Evolutionary conservation across 23 tunicate genomes (phyloP).

Genomic region (Trididemnum miniatum): DNA sequence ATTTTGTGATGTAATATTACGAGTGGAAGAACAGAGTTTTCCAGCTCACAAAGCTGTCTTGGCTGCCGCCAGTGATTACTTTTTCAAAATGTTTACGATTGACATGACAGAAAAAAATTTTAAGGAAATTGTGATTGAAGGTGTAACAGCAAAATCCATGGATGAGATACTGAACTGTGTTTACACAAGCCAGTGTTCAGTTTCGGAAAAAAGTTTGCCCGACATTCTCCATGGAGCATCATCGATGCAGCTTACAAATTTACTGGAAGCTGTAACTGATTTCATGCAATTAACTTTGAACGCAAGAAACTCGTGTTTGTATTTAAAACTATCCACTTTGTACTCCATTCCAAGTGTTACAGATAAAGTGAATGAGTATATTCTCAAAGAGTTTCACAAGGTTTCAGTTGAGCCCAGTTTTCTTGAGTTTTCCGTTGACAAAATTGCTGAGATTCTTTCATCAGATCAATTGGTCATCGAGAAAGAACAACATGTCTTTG

Average conservation of each 20-base stretch:
- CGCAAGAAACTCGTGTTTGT: background rate
- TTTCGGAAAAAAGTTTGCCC: background rate
- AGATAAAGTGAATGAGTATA: background rate
- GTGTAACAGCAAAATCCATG: background rate
- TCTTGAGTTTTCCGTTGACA: background rate
- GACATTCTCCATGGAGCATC: background rate
- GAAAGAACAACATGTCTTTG: background rate
- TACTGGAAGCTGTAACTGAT: too few relatives aligned
- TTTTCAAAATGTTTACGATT: background rate
- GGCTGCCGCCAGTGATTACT: background rate
- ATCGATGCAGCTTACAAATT: background rate
- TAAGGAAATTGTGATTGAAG: too few relatives aligned
- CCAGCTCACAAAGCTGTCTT: background rate
- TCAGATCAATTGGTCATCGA: background rate
- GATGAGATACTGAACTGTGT: background rate
- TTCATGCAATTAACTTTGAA: background rate
- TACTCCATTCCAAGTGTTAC: background rate
- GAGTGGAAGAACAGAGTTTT: background rate
- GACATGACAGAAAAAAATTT: background rate
- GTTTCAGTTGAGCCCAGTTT: background rate
- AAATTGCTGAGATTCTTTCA: background rate
- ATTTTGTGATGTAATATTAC: background rate
- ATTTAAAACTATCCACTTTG: too few relatives aligned
- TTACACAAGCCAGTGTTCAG: background rate
- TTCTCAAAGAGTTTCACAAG: background rate